Base-by-base conservation (phyloP, 2,888 invertebrate species). In the Drosophila nr. perissopoda region DNA sequence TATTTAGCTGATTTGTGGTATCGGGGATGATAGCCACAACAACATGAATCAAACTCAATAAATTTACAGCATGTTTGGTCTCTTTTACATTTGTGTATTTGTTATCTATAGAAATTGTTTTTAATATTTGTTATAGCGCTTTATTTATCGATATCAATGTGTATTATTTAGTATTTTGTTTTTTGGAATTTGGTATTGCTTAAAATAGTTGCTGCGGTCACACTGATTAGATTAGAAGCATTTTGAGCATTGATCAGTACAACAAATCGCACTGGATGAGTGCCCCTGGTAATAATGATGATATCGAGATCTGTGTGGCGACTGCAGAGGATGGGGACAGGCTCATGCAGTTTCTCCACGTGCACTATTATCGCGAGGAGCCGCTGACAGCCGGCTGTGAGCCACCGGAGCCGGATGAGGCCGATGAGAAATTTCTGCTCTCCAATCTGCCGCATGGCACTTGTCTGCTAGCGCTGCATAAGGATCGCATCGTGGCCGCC, bases 331-430 rank as follows among this genome's bases (percentile, higher is more conserved):
- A 93, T n/a, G 52, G 71, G n/a, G 72, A 85, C 31, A 56, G 76
- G 4, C 63, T 93, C 4, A 71, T 92, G 34, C 63, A 89, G 13
- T 92, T 93, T 31, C 78, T 93, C 2, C 87, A 85, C 18, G 46
- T 53, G 8, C 83, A 92, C 65, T 93, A 90, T 52, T 93, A 92
- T 46, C 80, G 61, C 0, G 93, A 93, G 29, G 93, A 93, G 49
- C 93, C 93, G 4, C 61, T 92, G 7, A 92, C 91, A 4, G 66
- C 72, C 0, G 92, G 91, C 33, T 87, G 79, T 38, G 76, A 79
- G 5, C 92, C 92, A 0, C 75, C 75, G 5, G 79, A 88, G 25
- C 92, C 90, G 4, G 86, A 86, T 13, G 69, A 74, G 3, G 88
- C 78, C 16, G 93, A 93, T 72, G 85, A 89, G 49, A 76, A 86